Evolutionary conservation across 2,888 invertebrate species (phyloP).

Genomic region (Cancer borealis): DNA sequence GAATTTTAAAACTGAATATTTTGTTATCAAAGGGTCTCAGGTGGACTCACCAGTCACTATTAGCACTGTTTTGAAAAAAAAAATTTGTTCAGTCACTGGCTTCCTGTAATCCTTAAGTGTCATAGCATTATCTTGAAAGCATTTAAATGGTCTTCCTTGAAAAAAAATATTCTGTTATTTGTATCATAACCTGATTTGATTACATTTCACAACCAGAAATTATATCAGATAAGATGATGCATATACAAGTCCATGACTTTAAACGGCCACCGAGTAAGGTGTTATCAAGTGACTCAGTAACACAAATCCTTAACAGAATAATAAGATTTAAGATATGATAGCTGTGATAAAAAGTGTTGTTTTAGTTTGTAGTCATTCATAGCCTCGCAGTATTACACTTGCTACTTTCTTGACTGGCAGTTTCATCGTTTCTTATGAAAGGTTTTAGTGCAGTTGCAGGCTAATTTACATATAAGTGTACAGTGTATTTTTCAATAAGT

Average conservation of each 20-base stretch:
- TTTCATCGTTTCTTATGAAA: background rate
- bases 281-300: background rate
- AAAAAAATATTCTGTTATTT: no score
- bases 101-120: no score
- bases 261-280: background rate
- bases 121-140: no score
- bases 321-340: background rate
- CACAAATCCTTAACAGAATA: background rate
- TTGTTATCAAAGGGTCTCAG: no score
- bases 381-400: background rate
- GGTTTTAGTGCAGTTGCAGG: background rate
- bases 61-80: no score
- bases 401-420: background rate
- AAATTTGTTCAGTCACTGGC: no score
- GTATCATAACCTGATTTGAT: no score
- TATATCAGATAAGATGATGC: background rate
- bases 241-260: background rate
- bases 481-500: background rate
- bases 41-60: no score
- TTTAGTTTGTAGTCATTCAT: background rate
- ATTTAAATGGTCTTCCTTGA: background rate
- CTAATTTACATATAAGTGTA: background rate
- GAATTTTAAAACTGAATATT: no score
- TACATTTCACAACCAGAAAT: background rate
- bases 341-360: background rate